Evolutionary conservation across 2,888 invertebrate genomes (phyloP).

Genomic region (Gymnoscelis rufifasciata): DNA sequence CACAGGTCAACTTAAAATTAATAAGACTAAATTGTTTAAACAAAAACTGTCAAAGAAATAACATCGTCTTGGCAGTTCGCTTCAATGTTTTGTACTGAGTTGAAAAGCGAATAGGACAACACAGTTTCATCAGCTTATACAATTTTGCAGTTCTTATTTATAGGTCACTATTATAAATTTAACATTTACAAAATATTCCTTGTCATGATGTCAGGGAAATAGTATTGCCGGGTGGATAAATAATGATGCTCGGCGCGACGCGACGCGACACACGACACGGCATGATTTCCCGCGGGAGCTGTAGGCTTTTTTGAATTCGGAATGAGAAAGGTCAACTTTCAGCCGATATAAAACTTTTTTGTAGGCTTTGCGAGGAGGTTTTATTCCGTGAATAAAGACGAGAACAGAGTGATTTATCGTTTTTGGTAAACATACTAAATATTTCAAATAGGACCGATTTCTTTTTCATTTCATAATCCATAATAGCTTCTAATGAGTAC

Average conservation of each 20-base stretch:
- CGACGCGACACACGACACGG: not conserved
- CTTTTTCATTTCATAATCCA: no score
- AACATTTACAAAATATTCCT: not conserved
- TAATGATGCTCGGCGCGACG: slow-evolving; percentile 7
- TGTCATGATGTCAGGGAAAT: not conserved
- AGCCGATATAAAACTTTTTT: not conserved
- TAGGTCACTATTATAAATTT: not conserved
- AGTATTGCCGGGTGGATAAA: slow-evolving; percentile 6
- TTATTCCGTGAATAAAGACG: no score
- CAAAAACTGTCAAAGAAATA: no score
- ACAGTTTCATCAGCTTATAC: no score
- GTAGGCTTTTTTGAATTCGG: not conserved
- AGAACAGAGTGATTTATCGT: not conserved
- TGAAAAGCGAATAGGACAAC: no score
- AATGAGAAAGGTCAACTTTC: not conserved
- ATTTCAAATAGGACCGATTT: not conserved
- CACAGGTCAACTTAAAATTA: no score
- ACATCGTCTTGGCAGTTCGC: no score
- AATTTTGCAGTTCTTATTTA: no score
- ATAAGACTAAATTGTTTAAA: no score
- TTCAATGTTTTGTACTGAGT: no score
- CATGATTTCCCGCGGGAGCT: slow-evolving; percentile 12
- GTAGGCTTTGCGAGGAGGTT: not conserved
- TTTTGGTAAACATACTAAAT: not conserved
- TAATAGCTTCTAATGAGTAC: no score